Conservation (phyloP, 2,797 vertebrate species). For the Siniperca undulata region DNA sequence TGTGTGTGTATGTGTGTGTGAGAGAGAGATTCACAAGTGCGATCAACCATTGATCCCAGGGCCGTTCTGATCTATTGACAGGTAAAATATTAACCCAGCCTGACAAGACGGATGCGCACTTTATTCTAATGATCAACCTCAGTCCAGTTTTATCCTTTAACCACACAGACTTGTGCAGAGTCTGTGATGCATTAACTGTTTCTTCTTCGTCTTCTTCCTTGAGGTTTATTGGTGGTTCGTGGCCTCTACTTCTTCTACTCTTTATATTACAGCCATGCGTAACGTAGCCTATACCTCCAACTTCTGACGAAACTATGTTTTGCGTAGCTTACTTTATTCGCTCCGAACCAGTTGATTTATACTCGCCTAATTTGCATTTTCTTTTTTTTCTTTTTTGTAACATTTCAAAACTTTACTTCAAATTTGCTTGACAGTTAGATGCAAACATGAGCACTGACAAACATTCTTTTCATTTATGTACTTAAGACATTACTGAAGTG, state of each 20-base stretch:
- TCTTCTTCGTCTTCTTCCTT: too few relatives aligned
- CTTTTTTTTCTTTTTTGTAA: too few relatives aligned
- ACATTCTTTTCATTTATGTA: background rate
- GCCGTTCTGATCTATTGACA: slow-evolving; percentile 30
- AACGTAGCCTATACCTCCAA: too few relatives aligned
- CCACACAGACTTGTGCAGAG: slow-evolving; percentile 22
- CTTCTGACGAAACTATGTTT: too few relatives aligned
- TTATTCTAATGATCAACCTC: slow-evolving; percentile 34
- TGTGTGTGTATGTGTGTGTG: background rate
- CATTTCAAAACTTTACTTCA: too few relatives aligned
- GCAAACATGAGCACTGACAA: background rate
- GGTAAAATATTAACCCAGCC: slow-evolving; percentile 23
- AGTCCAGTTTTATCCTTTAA: slow-evolving; percentile 4
- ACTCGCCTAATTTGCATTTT: too few relatives aligned
- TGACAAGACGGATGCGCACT: slow-evolving; percentile 13
- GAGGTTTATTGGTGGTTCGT: too few relatives aligned
- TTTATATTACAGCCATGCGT: too few relatives aligned
- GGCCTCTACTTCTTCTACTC: too few relatives aligned
- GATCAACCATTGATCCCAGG: slow-evolving; percentile 35
- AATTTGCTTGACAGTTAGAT: too few relatives aligned
- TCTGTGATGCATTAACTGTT: slow-evolving; percentile 25
- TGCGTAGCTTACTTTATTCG: too few relatives aligned
- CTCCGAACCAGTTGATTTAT: too few relatives aligned
- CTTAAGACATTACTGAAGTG: background rate
- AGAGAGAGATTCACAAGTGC: slow-evolving; percentile 20